Evolutionary conservation across 1,140 invertebrate species (phyloP).

Genomic region (Maniola jurtina): DNA sequence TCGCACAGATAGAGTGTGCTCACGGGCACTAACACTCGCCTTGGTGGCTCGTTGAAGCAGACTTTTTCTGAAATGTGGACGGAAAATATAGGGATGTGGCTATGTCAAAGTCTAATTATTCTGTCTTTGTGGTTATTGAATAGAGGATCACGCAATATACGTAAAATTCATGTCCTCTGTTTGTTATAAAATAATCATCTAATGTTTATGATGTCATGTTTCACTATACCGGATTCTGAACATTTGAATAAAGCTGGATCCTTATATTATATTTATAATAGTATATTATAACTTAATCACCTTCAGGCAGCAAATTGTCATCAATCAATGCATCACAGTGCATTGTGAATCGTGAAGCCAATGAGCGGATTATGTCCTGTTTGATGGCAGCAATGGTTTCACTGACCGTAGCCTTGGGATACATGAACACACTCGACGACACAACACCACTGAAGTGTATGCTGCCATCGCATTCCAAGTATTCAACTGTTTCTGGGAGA

Average conservation of each 20-base stretch:
- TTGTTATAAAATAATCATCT: too few species aligned
- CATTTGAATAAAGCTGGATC: too few species aligned
- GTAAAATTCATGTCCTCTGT: too few species aligned
- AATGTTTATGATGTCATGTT: too few species aligned
- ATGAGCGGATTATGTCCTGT: slow-evolving; percentile 88
- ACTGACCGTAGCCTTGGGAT: slow-evolving; percentile 83
- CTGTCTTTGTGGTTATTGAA: too few species aligned
- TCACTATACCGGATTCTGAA: too few species aligned
- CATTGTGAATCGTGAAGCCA: slow-evolving; percentile 88
- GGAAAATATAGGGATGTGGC: too few species aligned
- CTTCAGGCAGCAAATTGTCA: slow-evolving; percentile 84
- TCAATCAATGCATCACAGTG: slow-evolving; percentile 92
- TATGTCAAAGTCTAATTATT: too few species aligned
- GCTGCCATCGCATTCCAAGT: slow-evolving; percentile 72
- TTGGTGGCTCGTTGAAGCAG: slow-evolving; percentile 87
- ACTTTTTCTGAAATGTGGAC: slow-evolving; percentile 79
- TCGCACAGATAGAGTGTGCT: slow-evolving; percentile 86
- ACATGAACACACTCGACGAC: slow-evolving; percentile 84
- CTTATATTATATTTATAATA: too few species aligned
- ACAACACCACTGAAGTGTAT: slow-evolving; percentile 81
- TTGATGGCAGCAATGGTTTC: slow-evolving; percentile 84
- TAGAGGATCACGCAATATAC: too few species aligned
- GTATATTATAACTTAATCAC: slow-evolving; percentile 41
- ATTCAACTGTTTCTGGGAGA: slow-evolving; percentile 73
- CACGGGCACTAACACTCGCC: slow-evolving; percentile 85